Base-by-base conservation (phyloP, 2,113 vertebrate species). In the Ia io region DNA sequence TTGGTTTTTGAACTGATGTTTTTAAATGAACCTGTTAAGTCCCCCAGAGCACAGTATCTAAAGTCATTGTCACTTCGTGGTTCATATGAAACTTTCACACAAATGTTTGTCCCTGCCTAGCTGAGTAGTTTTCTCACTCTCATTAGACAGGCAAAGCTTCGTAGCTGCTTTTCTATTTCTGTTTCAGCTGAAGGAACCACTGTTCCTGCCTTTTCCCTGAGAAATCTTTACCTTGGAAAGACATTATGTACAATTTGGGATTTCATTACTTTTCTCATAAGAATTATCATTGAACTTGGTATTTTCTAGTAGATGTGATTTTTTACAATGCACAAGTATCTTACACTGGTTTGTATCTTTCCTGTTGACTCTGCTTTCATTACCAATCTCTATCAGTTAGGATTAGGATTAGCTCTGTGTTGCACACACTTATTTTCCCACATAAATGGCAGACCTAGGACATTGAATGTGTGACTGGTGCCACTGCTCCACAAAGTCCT, bases 11-110 rank as follows among this genome's bases (percentile, higher is more conserved):
- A 59, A 71, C 30, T 85, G 53, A 85, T 49, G n/a, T 82, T 67
- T 65, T 82, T 77, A 91, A 80, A 76, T 77, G 44, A 47, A 53
- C 47, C 74, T 92, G 28, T 32, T 78, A 79, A n/a, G 18, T 80
- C 44, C 95, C 17, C 35, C 11, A 59, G 86, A 67, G 20, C 10
- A 9, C 49, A 20, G 18, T 5, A 16, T 63, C 56, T 65, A 30
- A 95, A 92, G 18, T 61, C 23, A 42, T 90, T 80, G 74, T 88
- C 77, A 88, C 56, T 20, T 91, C 65, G 40, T 40, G 37, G 42
- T 95, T 94, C 25, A 1, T n/a, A 12, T 79, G 51, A 88, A 92
- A 71, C 9, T 94, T 91, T 93, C n/a, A 80, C 30, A 74, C 23
- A 35, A 14, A 1, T 91, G 56, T 91, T 78, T 22, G 70, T 71